phyloP scores from a whole-genome alignment of 2,113 vertebrate genomes.

The Elgaria multicarinata region DNA sequence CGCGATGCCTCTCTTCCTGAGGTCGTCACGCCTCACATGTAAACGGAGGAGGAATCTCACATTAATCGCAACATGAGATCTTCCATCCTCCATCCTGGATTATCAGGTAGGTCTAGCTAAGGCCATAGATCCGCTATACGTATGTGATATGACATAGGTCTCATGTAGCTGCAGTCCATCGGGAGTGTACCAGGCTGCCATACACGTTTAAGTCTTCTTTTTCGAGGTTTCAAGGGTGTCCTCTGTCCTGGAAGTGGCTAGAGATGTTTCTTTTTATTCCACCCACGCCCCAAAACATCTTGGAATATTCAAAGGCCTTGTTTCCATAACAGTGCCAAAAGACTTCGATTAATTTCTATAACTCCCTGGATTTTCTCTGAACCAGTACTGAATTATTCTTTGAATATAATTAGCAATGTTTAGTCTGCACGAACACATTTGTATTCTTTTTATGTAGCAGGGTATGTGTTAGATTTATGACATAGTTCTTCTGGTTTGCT shows the following conservation, averaged over 20 bases:
- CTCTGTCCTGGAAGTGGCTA: conserved; percentile 37
- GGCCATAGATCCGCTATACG: too few relatives aligned
- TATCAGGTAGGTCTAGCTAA: too few relatives aligned
- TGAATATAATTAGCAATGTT: conserved; percentile 32
- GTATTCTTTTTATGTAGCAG: not conserved
- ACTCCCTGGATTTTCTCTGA: not conserved
- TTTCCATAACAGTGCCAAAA: not conserved
- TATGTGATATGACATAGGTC: too few relatives aligned
- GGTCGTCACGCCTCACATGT: too few relatives aligned
- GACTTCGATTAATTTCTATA: not conserved
- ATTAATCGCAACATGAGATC: too few relatives aligned
- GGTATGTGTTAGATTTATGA: not conserved
- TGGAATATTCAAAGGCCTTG: not conserved
- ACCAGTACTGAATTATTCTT: conserved; percentile 12
- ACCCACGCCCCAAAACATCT: not conserved
- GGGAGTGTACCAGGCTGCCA: too few relatives aligned
- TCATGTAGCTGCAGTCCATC: too few relatives aligned
- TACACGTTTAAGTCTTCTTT: not conserved
- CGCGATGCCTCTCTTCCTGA: too few relatives aligned
- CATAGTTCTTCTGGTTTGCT: not conserved
- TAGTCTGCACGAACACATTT: not conserved
- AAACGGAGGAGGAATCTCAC: too few relatives aligned
- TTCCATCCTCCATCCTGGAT: too few relatives aligned
- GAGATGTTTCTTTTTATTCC: not conserved
- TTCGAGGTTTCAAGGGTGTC: conserved; percentile 21